Conservation (phyloP, 2,113 vertebrate genomes). For the Tachysurus vachellii region DNA sequence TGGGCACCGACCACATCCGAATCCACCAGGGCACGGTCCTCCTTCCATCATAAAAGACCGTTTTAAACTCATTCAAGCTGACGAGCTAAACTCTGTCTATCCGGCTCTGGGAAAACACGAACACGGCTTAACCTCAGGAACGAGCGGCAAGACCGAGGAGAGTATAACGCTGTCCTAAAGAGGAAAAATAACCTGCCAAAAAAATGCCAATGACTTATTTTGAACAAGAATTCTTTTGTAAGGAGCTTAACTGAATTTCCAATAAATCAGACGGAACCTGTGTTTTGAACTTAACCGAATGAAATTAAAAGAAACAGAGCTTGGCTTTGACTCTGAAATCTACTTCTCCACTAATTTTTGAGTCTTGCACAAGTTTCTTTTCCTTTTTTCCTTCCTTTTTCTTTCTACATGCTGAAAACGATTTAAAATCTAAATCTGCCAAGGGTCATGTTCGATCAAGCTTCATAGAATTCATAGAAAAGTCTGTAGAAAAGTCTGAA, state of each 20-base stretch:
- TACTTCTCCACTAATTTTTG: background rate
- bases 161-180: background rate
- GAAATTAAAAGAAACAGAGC: background rate
- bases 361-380: background rate
- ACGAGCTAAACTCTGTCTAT: background rate
- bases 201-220: constrained; percentile 27
- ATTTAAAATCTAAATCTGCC: background rate
- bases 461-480: background rate
- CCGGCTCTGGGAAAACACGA: background rate
- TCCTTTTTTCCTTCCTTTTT: too few relatives aligned
- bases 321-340: background rate
- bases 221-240: constrained; percentile 28
- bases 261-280: background rate
- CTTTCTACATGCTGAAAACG: background rate
- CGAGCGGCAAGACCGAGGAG: background rate
- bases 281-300: background rate
- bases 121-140: constrained; percentile 23
- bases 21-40: constrained; percentile 63
- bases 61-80: constrained; percentile 17
- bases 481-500: background rate
- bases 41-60: constrained; percentile 48
- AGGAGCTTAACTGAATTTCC: background rate
- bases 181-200: background rate
- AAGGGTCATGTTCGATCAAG: background rate
- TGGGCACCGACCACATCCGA: constrained; percentile 71